Evolutionary conservation across 2,888 invertebrate genomes (phyloP).

Genomic region (Catocala sponsa): DNA sequence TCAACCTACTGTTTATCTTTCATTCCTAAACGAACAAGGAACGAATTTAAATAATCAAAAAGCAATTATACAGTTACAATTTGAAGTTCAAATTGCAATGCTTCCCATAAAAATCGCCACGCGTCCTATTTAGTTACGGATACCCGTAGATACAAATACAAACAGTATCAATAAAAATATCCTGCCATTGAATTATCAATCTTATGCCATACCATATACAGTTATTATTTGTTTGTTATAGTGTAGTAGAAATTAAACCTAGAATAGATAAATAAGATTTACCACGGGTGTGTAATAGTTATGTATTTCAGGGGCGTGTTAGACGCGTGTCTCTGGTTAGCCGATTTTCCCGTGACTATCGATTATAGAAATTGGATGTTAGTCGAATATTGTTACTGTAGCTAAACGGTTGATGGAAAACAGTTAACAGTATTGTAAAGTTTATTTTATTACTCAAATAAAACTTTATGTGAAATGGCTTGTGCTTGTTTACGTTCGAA

Average conservation of each 20-base stretch:
- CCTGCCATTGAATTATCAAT: constrained; percentile 15
- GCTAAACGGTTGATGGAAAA: constrained; percentile 19
- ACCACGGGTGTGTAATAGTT: constrained; percentile 68
- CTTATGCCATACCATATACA: not conserved
- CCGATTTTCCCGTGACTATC: constrained; percentile 77
- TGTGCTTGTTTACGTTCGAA: too few relatives aligned
- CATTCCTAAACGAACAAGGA: constrained; percentile 8
- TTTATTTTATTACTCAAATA: not conserved
- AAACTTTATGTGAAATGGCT: not conserved
- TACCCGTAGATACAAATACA: constrained; percentile 42
- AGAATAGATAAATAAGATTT: constrained; percentile 79
- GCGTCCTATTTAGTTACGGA: constrained; percentile 76
- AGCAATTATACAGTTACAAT: constrained; percentile 52
- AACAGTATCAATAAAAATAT: constrained; percentile 11
- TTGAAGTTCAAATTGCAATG: constrained; percentile 57
- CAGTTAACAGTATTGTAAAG: constrained; percentile 1
- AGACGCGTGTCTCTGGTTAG: constrained; percentile 78
- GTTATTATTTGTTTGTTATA: not conserved
- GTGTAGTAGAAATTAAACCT: constrained; percentile 61
- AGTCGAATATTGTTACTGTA: constrained; percentile 28
- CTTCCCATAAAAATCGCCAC: constrained; percentile 84
- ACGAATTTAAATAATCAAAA: constrained; percentile 45
- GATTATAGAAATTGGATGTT: constrained; percentile 56
- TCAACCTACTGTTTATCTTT: not conserved
- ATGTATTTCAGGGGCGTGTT: constrained; percentile 79